These are phyloP conservation scores for Vulpes lagopus DNA, from an alignment of 2,113 vertebrate species.

Conservation along the genomic window DNA sequence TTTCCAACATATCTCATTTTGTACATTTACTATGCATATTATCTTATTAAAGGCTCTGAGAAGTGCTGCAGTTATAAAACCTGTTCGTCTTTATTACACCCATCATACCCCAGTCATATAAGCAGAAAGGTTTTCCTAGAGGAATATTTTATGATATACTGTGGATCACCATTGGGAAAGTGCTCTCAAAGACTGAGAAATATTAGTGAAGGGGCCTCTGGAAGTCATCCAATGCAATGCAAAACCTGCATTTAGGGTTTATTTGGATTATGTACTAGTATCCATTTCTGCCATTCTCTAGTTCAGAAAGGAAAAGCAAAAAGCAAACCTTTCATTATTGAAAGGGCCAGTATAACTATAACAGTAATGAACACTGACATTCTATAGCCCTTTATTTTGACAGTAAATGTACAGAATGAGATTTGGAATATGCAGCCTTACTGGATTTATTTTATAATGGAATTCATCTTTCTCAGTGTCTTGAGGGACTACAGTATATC, in stretches of 20 bases:
- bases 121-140: background rate
- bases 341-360: background rate
- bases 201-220: background rate
- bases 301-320: background rate
- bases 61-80: background rate
- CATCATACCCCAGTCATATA: background rate
- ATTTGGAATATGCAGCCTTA: slow-evolving; percentile 46
- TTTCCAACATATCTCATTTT: background rate
- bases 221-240: background rate
- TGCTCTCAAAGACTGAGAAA: background rate
- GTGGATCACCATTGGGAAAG: slow-evolving; percentile 25
- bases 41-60: background rate
- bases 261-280: background rate
- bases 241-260: background rate
- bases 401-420: background rate
- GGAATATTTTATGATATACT: background rate
- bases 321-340: slow-evolving; percentile 51
- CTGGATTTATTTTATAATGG: slow-evolving; percentile 15
- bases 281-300: background rate
- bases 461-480: slow-evolving; percentile 42
- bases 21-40: background rate
- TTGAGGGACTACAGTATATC: background rate
- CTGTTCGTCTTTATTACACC: background rate
- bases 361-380: background rate
- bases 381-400: slow-evolving; percentile 17